Evolutionary conservation across 2,797 vertebrate genomes (phyloP).

Genomic region (Margarornis squamiger): DNA sequence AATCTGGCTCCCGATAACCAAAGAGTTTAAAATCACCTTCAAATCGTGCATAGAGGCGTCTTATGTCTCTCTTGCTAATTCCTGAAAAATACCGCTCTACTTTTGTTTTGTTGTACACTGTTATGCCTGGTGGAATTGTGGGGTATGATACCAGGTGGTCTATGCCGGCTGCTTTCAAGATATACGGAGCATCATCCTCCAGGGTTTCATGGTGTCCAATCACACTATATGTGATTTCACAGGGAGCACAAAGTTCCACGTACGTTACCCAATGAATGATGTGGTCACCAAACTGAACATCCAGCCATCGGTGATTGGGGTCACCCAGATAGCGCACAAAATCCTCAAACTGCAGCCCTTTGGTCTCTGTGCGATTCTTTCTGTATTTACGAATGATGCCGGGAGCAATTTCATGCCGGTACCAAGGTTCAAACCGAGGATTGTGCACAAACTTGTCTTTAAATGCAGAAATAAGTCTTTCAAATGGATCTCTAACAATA

Average conservation of each 20-base stretch:
- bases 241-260: constrained; percentile 91
- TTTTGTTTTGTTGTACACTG: constrained; percentile 92
- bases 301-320: constrained; percentile 85
- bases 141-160: constrained; percentile 91
- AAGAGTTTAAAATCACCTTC: constrained; percentile 94
- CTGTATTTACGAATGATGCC: constrained; percentile 94
- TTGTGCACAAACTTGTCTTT: constrained; percentile 98
- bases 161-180: constrained; percentile 88
- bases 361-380: constrained; percentile 80
- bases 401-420: constrained; percentile 93
- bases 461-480: constrained; percentile 95
- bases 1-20: constrained; percentile 89
- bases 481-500: constrained; percentile 96
- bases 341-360: constrained; percentile 93
- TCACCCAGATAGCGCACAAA: constrained; percentile 97
- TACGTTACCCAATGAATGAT: constrained; percentile 97
- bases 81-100: constrained; percentile 91
- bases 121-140: constrained; percentile 93
- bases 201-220: constrained; percentile 96
- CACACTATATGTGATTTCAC: constrained; percentile 88
- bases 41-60: constrained; percentile 87
- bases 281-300: constrained; percentile 92
- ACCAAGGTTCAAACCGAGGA: constrained; percentile 97
- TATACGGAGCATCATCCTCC: constrained; percentile 89
- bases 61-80: constrained; percentile 89